Evolutionary conservation across 2,797 vertebrate species (phyloP).

Genomic region (Garrulus glandarius): DNA sequence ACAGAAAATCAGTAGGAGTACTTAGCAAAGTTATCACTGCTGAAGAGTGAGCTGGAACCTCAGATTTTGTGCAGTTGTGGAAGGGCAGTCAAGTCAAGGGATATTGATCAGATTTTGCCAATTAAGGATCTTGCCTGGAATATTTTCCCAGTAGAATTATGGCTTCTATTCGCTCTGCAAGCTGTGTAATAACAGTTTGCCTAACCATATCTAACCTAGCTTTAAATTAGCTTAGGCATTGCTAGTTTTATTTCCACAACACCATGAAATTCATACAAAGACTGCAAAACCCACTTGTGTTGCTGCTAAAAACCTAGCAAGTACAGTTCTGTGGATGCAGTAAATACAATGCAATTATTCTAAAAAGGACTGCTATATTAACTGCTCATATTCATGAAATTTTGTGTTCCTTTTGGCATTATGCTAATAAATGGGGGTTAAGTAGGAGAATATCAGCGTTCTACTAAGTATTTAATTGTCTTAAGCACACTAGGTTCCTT

Average conservation of each 20-base stretch:
- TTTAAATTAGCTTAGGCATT: neutral
- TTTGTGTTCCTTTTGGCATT: neutral
- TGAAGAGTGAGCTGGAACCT: neutral
- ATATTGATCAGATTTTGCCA: neutral
- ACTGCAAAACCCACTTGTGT: neutral
- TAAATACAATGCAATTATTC: neutral
- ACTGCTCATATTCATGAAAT: neutral
- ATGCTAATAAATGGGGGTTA: neutral
- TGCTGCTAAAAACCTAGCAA: neutral
- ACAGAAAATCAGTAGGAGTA: neutral
- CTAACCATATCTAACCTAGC: neutral
- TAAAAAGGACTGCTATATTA: neutral
- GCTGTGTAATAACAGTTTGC: neutral
- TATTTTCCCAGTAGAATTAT: neutral
- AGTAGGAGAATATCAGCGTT: neutral
- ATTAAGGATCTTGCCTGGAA: neutral
- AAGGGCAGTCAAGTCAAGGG: neutral
- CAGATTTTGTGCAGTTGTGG: rapidly evolving
- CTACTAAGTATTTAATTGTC: neutral
- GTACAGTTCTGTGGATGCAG: neutral
- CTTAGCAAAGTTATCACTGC: neutral
- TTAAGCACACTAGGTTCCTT: neutral
- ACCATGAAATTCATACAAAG: neutral
- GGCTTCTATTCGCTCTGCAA: neutral
- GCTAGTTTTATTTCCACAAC: neutral